Evolutionary conservation across 2,888 invertebrate species (phyloP), one percentile per base, ranked within the genome.

Genomic region (Gonocerus acuteangulatus): DNA sequence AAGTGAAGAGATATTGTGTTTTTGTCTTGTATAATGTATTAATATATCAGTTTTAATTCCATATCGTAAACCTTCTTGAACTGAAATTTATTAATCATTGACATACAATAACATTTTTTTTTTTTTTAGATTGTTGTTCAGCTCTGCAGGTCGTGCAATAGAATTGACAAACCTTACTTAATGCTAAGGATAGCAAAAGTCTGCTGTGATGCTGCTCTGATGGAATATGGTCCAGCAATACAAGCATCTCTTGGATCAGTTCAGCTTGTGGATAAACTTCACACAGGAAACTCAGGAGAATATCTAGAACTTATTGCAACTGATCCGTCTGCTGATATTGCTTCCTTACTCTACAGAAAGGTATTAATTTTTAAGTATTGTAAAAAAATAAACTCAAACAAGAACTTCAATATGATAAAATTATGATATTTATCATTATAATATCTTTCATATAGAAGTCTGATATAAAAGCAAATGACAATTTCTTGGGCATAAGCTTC

Each of bases 171-270:
- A 39, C 85, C 87, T 0, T 90, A 89, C 73, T 75, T 89, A 42
- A 84, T 86, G 79, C 73, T 89, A 65, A 80, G 84, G 66, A 72
- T 89, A 27, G 83, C 82, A 60, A 81, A 85, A 63, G 71, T 87
- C 11, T 83, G 84, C 69, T 76, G 85, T 63, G 89, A 90, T 72
- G 79, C 84, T 54, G 88, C 89, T 0, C 75, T 86, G 23, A 87
- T 89, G 83, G 82, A 84, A 66, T 87, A 81, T 71, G 90, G 90
- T 0, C 85, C 87, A 0, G 88, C 87, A 0, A 75, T 87, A 39
- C 89, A 90, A 74, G 78, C 88, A 63, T 81, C 82, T 19, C 72
- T 86, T 1, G 82, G 82, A 47, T 80, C 80, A 16, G 72, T 85
- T 58, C 78, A 82, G 61, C 72, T 89, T 34, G 84, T 86, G 0